Conservation (phyloP, 2,113 vertebrate genomes). For the Pachyramphus minor region DNA sequence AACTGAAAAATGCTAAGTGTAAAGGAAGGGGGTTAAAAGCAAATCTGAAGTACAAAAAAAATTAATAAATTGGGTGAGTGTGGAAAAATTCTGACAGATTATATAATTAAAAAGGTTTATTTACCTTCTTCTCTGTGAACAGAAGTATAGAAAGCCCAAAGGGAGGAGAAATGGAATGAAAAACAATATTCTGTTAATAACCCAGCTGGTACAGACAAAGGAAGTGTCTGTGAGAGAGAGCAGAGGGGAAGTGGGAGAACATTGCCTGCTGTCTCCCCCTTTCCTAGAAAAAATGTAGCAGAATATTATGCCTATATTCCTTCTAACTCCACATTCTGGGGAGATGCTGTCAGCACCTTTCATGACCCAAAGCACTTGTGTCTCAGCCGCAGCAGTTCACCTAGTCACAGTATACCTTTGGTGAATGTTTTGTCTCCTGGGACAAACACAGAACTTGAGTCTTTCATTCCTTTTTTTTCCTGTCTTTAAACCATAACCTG, state of each 20-base stretch:
- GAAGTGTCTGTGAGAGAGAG: slow-evolving; percentile 52
- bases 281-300: background rate
- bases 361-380: background rate
- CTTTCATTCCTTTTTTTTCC: background rate
- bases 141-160: slow-evolving; percentile 49
- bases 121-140: slow-evolving; percentile 47
- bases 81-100: slow-evolving; percentile 37
- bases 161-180: slow-evolving; percentile 40
- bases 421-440: background rate
- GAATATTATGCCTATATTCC: background rate
- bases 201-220: slow-evolving; percentile 50
- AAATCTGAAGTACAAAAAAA: slow-evolving; percentile 37
- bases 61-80: slow-evolving; percentile 29
- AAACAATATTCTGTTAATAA: slow-evolving; percentile 46
- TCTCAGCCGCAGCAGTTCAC: background rate
- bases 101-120: slow-evolving; percentile 55
- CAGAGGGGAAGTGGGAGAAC: background rate
- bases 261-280: background rate
- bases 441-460: background rate
- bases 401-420: background rate
- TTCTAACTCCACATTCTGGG: background rate
- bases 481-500: slow-evolving; percentile 9
- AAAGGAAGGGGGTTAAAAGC: background rate
- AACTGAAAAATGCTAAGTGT: background rate
- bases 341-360: slow-evolving; percentile 46